phyloP scores from a whole-genome alignment of 2,113 vertebrate species.

The Pseudopipra pipra region DNA sequence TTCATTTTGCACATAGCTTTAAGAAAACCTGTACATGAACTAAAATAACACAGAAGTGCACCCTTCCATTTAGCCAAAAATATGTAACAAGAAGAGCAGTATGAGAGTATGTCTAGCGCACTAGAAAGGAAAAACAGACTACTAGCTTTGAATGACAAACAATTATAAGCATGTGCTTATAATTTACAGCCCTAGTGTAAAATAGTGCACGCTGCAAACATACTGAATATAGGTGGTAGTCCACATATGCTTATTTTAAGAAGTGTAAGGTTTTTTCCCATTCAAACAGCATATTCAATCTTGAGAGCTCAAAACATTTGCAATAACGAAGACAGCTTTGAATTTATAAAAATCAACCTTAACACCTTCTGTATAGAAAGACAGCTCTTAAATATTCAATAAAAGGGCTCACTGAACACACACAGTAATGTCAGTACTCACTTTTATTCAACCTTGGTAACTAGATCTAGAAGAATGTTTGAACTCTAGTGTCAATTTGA shows the following conservation, averaged over 20 bases:
- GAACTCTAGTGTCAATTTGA: constrained; percentile 34
- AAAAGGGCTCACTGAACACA: not conserved
- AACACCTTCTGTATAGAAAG: constrained; percentile 26
- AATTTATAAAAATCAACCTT: constrained; percentile 43
- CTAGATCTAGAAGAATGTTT: constrained; percentile 35
- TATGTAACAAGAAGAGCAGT: not conserved
- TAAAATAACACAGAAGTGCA: constrained; percentile 1
- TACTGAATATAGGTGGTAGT: not conserved
- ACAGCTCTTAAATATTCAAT: not conserved
- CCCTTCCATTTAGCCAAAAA: not conserved
- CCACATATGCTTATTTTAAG: not conserved
- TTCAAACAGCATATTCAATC: constrained; percentile 25
- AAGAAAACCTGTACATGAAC: not conserved
- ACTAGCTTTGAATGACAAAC: not conserved
- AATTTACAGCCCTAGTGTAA: not conserved
- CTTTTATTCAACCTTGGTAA: constrained; percentile 48
- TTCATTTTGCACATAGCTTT: constrained; percentile 75
- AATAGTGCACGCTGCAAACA: not conserved
- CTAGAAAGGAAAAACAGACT: not conserved
- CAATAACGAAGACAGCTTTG: constrained; percentile 5
- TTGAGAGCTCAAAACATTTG: not conserved
- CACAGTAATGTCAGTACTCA: not conserved
- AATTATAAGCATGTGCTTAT: not conserved
- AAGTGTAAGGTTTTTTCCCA: not conserved
- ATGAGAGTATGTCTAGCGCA: not conserved